These are phyloP conservation scores for Pristionchus arcanus DNA, from an alignment of 2,888 invertebrate species.

Conservation along the genomic window DNA sequence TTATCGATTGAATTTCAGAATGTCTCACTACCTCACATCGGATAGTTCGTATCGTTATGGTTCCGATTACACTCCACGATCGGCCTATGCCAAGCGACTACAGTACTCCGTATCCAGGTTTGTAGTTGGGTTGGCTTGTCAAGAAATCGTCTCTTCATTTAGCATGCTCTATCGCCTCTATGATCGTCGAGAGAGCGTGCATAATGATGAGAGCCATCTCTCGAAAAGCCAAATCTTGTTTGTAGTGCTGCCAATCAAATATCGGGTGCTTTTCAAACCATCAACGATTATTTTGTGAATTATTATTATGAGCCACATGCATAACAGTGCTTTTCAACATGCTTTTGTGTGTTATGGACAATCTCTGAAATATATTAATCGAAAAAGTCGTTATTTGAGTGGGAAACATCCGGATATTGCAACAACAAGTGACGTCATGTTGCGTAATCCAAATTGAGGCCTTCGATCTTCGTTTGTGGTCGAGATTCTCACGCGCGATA, in stretches of 20 bases:
- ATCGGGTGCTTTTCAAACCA: too few species aligned
- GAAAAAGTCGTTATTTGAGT: not conserved
- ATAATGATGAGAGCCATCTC: too few species aligned
- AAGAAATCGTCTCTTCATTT: too few species aligned
- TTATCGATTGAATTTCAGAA: not conserved
- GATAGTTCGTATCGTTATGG: conserved; percentile 1
- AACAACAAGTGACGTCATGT: not conserved
- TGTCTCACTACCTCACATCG: conserved; percentile 15
- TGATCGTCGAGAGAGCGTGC: too few species aligned
- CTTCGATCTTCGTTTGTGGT: not conserved
- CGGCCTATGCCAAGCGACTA: not conserved
- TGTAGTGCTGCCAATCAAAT: too few species aligned
- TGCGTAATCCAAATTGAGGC: not conserved
- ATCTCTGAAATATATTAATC: not conserved
- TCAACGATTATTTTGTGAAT: too few species aligned
- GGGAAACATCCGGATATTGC: not conserved
- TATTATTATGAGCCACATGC: too few species aligned
- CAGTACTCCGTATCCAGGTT: conserved; percentile 44
- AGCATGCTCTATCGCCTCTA: too few species aligned
- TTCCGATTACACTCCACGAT: not conserved
- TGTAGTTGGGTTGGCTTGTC: too few species aligned
- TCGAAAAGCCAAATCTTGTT: too few species aligned
- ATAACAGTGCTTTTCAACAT: not conserved
- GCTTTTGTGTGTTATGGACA: not conserved
- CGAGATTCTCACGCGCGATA: not conserved